phyloP scores from a whole-genome alignment of 2,797 vertebrate genomes.

The Darevskia mixta region DNA sequence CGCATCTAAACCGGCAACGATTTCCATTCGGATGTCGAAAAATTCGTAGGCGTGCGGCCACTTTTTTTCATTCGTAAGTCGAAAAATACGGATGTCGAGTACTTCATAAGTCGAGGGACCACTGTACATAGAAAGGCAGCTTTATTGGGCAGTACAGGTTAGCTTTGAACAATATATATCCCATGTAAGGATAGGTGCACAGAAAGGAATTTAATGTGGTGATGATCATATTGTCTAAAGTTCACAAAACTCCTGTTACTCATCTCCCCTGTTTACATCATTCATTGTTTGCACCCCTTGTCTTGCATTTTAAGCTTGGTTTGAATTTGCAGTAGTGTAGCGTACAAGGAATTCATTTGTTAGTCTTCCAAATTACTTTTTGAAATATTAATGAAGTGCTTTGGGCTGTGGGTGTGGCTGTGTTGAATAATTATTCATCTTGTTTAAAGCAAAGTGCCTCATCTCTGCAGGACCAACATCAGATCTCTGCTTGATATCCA shows the following conservation, averaged over 20 bases:
- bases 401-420: background rate
- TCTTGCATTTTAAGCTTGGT: background rate
- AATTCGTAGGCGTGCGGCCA: too few species aligned
- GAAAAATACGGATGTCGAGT: too few species aligned
- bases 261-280: background rate
- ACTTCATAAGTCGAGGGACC: too few species aligned
- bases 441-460: background rate
- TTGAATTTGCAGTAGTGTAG: background rate
- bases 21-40: too few species aligned
- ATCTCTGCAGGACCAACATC: background rate
- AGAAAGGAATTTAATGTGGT: background rate
- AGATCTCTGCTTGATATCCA: background rate
- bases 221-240: background rate
- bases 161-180: background rate
- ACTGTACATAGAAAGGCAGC: background rate
- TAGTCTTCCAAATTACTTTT: background rate
- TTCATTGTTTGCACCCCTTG: too few species aligned
- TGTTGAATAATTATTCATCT: background rate
- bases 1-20: too few species aligned
- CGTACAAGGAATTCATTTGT: background rate
- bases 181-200: background rate
- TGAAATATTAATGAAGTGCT: background rate
- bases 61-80: too few species aligned
- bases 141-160: background rate
- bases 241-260: background rate